Conservation (phyloP, 2,113 vertebrate species). For the Malurus cyaneus region DNA sequence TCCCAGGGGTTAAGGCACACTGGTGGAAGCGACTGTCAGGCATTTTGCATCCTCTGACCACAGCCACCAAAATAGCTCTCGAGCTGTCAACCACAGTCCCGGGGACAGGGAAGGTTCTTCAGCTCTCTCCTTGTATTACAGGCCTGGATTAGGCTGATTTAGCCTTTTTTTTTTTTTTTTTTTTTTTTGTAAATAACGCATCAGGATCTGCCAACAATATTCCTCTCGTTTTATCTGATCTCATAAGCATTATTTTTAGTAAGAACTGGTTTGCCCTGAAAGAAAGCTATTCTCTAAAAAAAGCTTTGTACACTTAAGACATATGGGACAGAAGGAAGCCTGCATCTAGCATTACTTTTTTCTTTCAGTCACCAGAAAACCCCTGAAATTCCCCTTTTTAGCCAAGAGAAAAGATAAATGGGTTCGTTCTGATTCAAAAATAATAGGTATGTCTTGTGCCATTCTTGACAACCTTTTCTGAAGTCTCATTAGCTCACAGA, state of each 20-base stretch:
- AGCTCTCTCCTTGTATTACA: neutral
- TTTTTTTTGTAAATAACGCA: slow-evolving; percentile 11
- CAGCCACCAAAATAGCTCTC: neutral
- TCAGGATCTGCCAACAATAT: slow-evolving; percentile 16
- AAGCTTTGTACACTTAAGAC: slow-evolving; percentile 54
- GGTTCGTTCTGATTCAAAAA: neutral
- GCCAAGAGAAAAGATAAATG: slow-evolving; percentile 39
- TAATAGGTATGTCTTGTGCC: neutral
- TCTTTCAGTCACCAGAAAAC: slow-evolving; percentile 21
- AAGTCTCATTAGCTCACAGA: slow-evolving; percentile 24
- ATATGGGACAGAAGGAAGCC: slow-evolving; percentile 39
- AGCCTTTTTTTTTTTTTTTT: neutral
- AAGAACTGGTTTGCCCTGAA: slow-evolving; percentile 59
- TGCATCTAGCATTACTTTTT: slow-evolving; percentile 13
- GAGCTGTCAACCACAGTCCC: neutral
- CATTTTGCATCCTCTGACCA: neutral
- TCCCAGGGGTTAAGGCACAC: neutral
- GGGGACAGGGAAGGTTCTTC: neutral
- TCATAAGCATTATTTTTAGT: slow-evolving; percentile 66
- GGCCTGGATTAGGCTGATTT: slow-evolving; percentile 7
- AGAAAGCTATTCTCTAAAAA: slow-evolving; percentile 64
- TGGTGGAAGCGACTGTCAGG: fast-evolving
- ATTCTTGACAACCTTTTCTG: slow-evolving; percentile 22
- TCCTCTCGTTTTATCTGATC: slow-evolving; percentile 57
- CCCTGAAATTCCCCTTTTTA: slow-evolving; percentile 41